These are phyloP conservation scores for Melanogrammus aeglefinus DNA, from an alignment of 2,797 vertebrate species.

Conservation along the genomic window DNA sequence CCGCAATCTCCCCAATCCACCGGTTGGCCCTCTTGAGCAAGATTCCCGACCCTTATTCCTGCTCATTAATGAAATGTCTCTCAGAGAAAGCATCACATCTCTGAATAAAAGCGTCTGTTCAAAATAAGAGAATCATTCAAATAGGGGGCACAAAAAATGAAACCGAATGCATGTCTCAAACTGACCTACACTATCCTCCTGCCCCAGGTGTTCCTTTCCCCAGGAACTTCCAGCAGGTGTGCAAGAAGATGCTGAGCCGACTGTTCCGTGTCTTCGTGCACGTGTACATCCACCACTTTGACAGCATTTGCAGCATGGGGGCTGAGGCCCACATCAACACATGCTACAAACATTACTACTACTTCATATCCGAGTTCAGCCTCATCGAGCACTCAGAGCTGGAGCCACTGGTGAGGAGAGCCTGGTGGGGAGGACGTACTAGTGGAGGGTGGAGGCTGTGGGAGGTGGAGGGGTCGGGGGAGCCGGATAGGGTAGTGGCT, in stretches of 20 bases:
- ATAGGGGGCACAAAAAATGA: neutral
- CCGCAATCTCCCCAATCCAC: neutral
- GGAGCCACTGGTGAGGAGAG: conserved; percentile 89
- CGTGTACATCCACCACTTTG: conserved; percentile 98
- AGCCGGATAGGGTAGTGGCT: neutral
- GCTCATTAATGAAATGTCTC: neutral
- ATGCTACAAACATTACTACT: conserved; percentile 99
- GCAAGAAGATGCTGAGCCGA: conserved; percentile 96
- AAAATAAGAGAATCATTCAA: too few relatives aligned
- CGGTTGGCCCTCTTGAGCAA: too few relatives aligned
- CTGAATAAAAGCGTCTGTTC: neutral
- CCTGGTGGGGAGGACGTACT: neutral
- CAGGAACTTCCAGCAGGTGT: conserved; percentile 98
- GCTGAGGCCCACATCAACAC: conserved; percentile 98
- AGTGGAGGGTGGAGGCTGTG: neutral
- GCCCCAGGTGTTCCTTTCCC: conserved; percentile 90
- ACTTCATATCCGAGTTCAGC: conserved; percentile 95
- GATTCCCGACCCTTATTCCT: neutral
- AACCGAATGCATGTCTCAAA: neutral
- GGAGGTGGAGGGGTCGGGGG: neutral
- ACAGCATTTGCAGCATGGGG: conserved; percentile 94
- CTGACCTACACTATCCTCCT: neutral
- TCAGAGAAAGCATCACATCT: neutral
- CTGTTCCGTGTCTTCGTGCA: conserved; percentile 98
- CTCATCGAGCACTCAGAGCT: conserved; percentile 92